Percentiles rank a stretch among this genome's conserved stretches.
Evolutionary conservation across 2,113 vertebrate species (phyloP).

Genomic region (Sebastes fasciatus): DNA sequence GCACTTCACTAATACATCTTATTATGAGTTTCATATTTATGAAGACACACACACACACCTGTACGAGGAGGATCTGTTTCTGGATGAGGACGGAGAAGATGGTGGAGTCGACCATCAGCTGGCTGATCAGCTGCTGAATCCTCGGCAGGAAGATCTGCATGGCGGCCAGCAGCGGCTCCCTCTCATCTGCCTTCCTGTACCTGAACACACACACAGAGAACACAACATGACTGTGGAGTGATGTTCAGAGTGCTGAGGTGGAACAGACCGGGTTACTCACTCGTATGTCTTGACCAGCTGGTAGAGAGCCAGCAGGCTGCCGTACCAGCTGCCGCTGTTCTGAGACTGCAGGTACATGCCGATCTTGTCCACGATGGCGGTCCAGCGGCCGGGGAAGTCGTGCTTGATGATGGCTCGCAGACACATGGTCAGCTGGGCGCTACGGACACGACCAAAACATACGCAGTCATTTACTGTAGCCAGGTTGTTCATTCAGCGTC

Average conservation of each 20-base stretch:
- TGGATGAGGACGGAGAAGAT: slow-evolving; percentile 96
- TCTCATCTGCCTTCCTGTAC: slow-evolving; percentile 95
- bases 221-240: neutral
- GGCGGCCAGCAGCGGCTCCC: slow-evolving; percentile 93
- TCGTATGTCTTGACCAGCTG: slow-evolving; percentile 98
- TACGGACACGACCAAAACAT: slow-evolving; percentile 38
- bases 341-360: slow-evolving; percentile 92
- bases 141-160: slow-evolving; percentile 97
- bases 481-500: neutral
- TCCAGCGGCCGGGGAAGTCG: slow-evolving; percentile 97
- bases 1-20: neutral
- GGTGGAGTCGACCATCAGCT: slow-evolving; percentile 90
- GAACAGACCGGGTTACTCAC: slow-evolving; percentile 84
- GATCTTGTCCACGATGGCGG: slow-evolving; percentile 94
- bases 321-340: slow-evolving; percentile 94
- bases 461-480: neutral
- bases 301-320: slow-evolving; percentile 94
- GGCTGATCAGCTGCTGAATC: slow-evolving; percentile 92
- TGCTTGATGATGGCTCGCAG: slow-evolving; percentile 95
- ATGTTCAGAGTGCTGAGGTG: neutral
- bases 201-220: slow-evolving; percentile 72
- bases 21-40: neutral
- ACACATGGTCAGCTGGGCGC: slow-evolving; percentile 96
- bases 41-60: slow-evolving; percentile 84
- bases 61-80: slow-evolving; percentile 97